Conservation (phyloP, 2,888 invertebrate genomes). For the Cloeon dipterum region DNA sequence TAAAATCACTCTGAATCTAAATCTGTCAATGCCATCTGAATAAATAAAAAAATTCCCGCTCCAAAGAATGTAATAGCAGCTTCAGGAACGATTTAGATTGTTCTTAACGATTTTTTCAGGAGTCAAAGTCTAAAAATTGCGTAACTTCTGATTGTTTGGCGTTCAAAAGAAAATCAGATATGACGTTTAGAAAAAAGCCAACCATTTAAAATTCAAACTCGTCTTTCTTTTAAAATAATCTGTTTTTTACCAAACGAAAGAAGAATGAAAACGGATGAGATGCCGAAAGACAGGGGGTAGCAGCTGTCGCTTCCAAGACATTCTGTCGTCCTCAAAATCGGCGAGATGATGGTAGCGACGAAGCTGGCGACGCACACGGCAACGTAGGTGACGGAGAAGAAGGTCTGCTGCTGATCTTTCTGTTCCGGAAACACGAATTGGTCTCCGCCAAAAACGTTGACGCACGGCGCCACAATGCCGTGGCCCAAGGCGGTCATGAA, state of each 20-base stretch:
- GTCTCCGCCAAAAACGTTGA: slow-evolving; percentile 87
- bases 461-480: slow-evolving; percentile 91
- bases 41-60: too few species aligned
- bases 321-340: slow-evolving; percentile 37
- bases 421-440: slow-evolving; percentile 70
- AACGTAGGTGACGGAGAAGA: slow-evolving; percentile 89
- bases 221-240: background rate
- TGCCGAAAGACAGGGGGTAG: slow-evolving; percentile 52
- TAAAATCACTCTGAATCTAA: too few species aligned
- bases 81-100: too few species aligned
- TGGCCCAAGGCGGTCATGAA: slow-evolving; percentile 68
- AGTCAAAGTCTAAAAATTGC: too few species aligned
- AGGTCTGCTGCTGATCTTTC: slow-evolving; percentile 49
- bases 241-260: background rate
- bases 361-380: slow-evolving; percentile 49
- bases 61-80: too few species aligned
- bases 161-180: too few species aligned
- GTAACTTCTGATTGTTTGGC: too few species aligned
- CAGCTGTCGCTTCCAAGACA: slow-evolving; percentile 51
- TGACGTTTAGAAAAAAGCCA: too few species aligned
- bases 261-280: slow-evolving; percentile 43
- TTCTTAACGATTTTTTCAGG: too few species aligned
- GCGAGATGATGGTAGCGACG: slow-evolving; percentile 44
- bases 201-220: too few species aligned
- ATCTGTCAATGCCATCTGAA: too few species aligned